phyloP scores from a whole-genome alignment of 1,140 invertebrate genomes.

The Hypothenemus hampei region DNA sequence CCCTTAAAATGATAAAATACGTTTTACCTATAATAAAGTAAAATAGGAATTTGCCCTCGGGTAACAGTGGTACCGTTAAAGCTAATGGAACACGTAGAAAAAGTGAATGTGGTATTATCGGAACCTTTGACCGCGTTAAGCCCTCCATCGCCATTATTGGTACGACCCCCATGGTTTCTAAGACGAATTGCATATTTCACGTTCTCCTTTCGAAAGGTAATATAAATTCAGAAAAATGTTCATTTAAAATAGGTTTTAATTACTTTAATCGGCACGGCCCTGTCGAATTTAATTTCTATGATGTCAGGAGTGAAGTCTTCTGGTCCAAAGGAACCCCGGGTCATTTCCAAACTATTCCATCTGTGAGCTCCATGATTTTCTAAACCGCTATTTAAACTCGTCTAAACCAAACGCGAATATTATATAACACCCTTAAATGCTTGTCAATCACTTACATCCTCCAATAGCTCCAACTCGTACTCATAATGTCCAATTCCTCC shows the following conservation, averaged over 20 bases:
- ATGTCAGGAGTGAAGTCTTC: conserved; percentile 74
- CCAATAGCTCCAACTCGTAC: conserved; percentile 87
- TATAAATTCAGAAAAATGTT: background rate
- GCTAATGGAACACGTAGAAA: conserved; percentile 85
- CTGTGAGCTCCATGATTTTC: conserved; percentile 53
- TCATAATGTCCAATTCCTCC: conserved; percentile 81
- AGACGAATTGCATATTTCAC: conserved; percentile 84
- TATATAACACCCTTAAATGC: background rate
- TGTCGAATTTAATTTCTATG: conserved; percentile 86
- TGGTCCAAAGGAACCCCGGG: conserved; percentile 66
- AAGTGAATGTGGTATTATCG: conserved; percentile 89
- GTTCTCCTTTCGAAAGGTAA: conserved; percentile 61
- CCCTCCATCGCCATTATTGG: conserved; percentile 89
- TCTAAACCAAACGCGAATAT: too few species aligned
- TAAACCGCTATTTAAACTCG: conserved; percentile 39
- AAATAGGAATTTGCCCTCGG: conserved; percentile 89
- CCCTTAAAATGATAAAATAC: too few species aligned
- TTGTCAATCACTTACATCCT: conserved; percentile 58
- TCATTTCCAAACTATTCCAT: conserved; percentile 72
- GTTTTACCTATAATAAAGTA: conserved; percentile 79
- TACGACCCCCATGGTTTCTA: conserved; percentile 86
- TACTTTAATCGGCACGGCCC: conserved; percentile 74
- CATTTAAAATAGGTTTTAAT: background rate
- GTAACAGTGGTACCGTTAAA: conserved; percentile 92
- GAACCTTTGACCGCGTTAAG: conserved; percentile 80